Conservation (phyloP, 1,140 invertebrate genomes). For the Luehdorfia chinensis region DNA sequence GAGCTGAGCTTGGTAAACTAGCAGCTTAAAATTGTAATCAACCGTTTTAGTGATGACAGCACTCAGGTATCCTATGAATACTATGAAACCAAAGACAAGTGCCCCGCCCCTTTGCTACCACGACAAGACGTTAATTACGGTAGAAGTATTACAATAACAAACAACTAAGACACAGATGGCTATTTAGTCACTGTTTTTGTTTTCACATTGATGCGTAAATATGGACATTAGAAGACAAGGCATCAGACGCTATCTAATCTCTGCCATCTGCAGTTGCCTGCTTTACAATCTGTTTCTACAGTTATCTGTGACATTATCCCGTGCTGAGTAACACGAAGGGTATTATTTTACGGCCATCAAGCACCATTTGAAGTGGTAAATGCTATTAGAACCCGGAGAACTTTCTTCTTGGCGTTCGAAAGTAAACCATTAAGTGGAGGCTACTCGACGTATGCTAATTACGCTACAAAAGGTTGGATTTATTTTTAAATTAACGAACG, state of each 20-base stretch:
- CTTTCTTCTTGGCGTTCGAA: constrained; percentile 11
- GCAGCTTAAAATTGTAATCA: no score
- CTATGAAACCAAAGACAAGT: no score
- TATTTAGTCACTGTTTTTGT: no score
- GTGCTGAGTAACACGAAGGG: constrained; percentile 7
- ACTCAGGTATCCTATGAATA: no score
- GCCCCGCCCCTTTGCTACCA: no score
- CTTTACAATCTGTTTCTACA: constrained; percentile 9
- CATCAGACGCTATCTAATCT: constrained; percentile 2
- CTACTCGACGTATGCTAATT: background rate
- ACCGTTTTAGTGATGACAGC: no score
- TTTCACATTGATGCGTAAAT: background rate
- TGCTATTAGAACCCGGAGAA: constrained; percentile 5
- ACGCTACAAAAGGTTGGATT: background rate
- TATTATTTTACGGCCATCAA: constrained; percentile 12
- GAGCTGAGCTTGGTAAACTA: no score
- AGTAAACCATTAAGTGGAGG: background rate
- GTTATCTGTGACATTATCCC: constrained; percentile 5
- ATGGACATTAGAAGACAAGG: background rate
- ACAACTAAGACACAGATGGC: no score
- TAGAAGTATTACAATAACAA: no score
- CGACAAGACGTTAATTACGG: no score
- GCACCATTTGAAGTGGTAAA: constrained; percentile 13
- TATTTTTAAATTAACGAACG: constrained; percentile 7
- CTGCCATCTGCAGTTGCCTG: constrained; percentile 4